These are phyloP conservation scores for Poecilia gillii DNA, from an alignment of 2,797 vertebrate genomes.

Conservation along the genomic window DNA sequence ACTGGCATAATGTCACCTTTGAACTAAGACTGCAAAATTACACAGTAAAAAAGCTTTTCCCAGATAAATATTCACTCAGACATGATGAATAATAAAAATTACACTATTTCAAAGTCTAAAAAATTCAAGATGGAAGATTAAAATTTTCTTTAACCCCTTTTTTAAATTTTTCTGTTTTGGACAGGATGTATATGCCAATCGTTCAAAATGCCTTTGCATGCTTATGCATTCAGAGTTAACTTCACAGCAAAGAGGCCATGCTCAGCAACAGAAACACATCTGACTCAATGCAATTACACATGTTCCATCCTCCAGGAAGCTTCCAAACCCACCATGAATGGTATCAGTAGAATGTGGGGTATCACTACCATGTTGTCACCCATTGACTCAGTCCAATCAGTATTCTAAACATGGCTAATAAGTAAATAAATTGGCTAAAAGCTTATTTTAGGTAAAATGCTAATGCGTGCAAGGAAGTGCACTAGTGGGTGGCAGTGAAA, in stretches of 20 bases:
- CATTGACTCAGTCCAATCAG: too few species aligned
- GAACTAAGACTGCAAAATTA: not conserved
- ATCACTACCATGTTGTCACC: too few species aligned
- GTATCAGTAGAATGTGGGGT: too few species aligned
- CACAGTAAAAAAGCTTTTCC: not conserved
- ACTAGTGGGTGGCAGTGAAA: too few species aligned
- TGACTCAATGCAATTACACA: not conserved
- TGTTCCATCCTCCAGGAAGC: not conserved
- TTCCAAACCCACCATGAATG: not conserved
- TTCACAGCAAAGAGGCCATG: not conserved
- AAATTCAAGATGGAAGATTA: too few species aligned
- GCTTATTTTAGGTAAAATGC: too few species aligned
- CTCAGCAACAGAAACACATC: not conserved
- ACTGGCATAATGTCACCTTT: not conserved
- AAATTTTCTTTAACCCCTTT: too few species aligned
- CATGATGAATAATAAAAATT: not conserved
- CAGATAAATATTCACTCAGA: not conserved
- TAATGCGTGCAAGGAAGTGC: too few species aligned
- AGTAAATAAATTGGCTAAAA: too few species aligned
- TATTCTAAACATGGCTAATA: too few species aligned
- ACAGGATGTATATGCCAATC: not conserved
- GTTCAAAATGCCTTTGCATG: not conserved
- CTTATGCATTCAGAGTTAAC: not conserved
- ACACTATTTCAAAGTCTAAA: too few species aligned
- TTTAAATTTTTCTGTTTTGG: too few species aligned